Conservation (phyloP, 2,888 invertebrate genomes). For the Aporophyla lueneburgensis region DNA sequence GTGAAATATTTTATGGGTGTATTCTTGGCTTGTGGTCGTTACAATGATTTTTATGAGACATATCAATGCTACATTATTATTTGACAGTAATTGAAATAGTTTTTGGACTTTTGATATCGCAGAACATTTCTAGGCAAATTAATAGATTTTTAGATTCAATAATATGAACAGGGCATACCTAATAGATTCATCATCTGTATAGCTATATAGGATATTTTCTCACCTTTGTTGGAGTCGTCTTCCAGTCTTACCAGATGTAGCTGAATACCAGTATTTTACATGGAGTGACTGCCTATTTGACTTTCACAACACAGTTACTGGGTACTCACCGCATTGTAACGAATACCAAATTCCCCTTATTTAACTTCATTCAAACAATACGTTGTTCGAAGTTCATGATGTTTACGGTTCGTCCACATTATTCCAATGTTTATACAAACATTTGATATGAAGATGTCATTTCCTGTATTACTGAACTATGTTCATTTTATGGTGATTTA, state of each 20-base stretch:
- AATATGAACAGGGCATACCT: not conserved
- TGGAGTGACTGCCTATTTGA: too few species aligned
- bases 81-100: not conserved
- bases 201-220: too few species aligned
- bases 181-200: too few species aligned
- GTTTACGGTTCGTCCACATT: slow-evolving; percentile 27
- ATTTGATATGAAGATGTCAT: slow-evolving; percentile 26
- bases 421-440: slow-evolving; percentile 22
- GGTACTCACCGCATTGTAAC: not conserved
- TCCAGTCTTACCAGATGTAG: too few species aligned
- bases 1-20: not conserved
- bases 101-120: not conserved
- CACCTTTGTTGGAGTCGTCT: too few species aligned
- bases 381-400: slow-evolving; percentile 28
- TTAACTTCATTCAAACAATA: slow-evolving; percentile 25
- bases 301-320: too few species aligned
- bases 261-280: too few species aligned
- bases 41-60: not conserved
- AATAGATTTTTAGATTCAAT: not conserved
- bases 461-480: slow-evolving; percentile 24
- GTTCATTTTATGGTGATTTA: not conserved
- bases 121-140: too few species aligned
- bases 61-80: not conserved
- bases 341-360: slow-evolving; percentile 1
- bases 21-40: not conserved